Evolutionary conservation across 92 coral and sea anemone genomes (phyloP), one percentile per base, ranked within the genome.

Genomic region (Heliopora coerulea): DNA sequence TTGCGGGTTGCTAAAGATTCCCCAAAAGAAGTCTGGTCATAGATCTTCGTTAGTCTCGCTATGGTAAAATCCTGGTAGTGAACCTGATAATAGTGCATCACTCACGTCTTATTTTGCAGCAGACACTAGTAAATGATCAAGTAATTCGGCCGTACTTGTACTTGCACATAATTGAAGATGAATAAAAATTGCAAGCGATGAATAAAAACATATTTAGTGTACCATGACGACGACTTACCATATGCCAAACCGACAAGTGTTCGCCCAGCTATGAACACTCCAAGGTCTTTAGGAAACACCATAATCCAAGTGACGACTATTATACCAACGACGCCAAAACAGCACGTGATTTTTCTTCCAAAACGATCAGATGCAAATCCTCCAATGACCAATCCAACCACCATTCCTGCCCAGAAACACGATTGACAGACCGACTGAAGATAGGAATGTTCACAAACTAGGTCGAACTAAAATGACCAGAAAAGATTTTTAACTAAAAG

Each of bases 381-480:
- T 15, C 63, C 62, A 54, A 70, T 20, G 1, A 70, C 19, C 18
- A 70, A 20, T 29, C 77, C 77, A 70, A 70, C 46, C 28, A 70
- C 8, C 39, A 54, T 42, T 34, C 77, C 77, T 0, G 49, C 77
- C 77, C 77, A 70, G 63, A 29, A 70, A 42, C 77, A 70, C 18
- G 77, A 70, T 27, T 70, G 77, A 0, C 63, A 48, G 19, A 70
- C 77, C n/a, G 63, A 52, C 21, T 29, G 77, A 28, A 70, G 49
- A 29, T 52, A 52, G 3, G 77, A 70, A 2, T 70, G 52, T 8
- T 70, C 77, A 34, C 77, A 70, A 52, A 70, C 77, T 0, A 70
- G 77, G 21, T 70, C 77, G 54, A 26, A 70, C 77, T 70, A 35
- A 54, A 70, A n/a, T n/a, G n/a, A n/a, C n/a, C n/a, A n/a, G n/a